These are phyloP conservation scores for Kuschelorhynchus macadamiae DNA, from an alignment of 2,888 invertebrate genomes.

Conservation along the genomic window DNA sequence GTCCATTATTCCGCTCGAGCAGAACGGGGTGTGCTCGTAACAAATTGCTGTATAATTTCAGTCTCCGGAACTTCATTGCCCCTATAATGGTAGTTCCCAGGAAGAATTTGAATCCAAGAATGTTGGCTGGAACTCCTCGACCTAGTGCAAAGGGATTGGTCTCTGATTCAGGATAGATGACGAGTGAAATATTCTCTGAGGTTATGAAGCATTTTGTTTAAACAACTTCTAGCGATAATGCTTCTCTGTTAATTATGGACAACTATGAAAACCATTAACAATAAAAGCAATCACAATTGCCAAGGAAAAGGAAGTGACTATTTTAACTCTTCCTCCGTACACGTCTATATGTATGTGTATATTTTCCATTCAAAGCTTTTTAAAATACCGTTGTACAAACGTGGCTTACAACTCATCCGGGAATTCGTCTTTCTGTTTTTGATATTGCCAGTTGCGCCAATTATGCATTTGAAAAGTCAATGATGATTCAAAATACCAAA, in stretches of 20 bases:
- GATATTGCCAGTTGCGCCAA: constrained; percentile 55
- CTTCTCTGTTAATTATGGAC: constrained; percentile 2
- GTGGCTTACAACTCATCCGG: constrained; percentile 62
- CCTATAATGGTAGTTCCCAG: too few species aligned
- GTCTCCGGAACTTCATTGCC: too few species aligned
- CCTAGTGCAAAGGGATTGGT: too few species aligned
- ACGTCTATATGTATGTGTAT: constrained; percentile 60
- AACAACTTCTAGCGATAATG: not conserved
- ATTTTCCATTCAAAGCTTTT: constrained; percentile 56
- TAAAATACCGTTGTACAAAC: constrained; percentile 59
- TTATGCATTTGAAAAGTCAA: constrained; percentile 35
- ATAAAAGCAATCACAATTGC: constrained; percentile 54
- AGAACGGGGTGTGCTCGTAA: too few species aligned
- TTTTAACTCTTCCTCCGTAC: constrained; percentile 50
- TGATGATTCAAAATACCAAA: constrained; percentile 43
- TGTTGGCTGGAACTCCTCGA: too few species aligned
- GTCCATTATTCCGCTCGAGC: too few species aligned
- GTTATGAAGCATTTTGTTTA: not conserved
- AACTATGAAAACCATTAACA: constrained; percentile 48
- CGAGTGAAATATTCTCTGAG: not conserved
- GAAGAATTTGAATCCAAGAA: too few species aligned
- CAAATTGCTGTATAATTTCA: too few species aligned
- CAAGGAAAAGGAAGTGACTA: constrained; percentile 62
- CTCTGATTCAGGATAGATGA: not conserved
- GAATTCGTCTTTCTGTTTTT: constrained; percentile 63